Evolutionary conservation across 2,888 invertebrate species (phyloP).

Genomic region (Gonocerus acuteangulatus): DNA sequence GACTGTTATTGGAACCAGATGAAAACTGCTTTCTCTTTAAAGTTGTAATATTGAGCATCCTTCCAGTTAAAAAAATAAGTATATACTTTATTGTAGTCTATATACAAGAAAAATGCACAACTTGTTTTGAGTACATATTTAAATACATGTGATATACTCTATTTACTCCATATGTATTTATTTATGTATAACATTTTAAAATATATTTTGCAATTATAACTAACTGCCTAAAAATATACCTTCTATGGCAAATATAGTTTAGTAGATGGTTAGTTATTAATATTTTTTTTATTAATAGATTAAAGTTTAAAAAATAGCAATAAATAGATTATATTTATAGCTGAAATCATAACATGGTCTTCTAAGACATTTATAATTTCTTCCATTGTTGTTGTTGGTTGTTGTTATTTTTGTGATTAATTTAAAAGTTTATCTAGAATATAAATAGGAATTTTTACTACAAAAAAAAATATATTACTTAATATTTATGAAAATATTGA

Average conservation of each 20-base stretch:
- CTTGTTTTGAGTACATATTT: neutral
- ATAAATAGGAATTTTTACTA: neutral
- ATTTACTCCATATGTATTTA: neutral
- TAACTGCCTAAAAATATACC: constrained; percentile 20
- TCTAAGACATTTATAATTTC: constrained; percentile 24
- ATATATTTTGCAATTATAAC: constrained; percentile 12
- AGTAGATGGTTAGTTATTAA: constrained; percentile 10
- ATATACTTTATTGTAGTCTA: too few relatives aligned
- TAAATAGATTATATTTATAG: constrained; percentile 24
- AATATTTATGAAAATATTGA: neutral
- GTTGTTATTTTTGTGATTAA: constrained; percentile 16
- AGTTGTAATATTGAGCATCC: too few relatives aligned
- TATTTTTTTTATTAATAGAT: constrained; percentile 22
- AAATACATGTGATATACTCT: neutral
- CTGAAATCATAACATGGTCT: constrained; percentile 15
- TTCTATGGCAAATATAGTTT: constrained; percentile 12
- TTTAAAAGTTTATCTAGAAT: neutral
- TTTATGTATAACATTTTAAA: neutral
- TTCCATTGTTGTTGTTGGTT: constrained; percentile 23
- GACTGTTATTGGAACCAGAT: too few relatives aligned
- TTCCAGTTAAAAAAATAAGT: too few relatives aligned
- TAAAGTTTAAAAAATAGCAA: constrained; percentile 22
- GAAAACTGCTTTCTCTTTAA: too few relatives aligned
- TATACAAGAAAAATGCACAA: neutral
- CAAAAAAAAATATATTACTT: neutral